Percentiles rank a stretch among this genome's conserved stretches.
Conservation (phyloP, 1,140 invertebrate genomes). For the Phymorhynchus buccinoides region DNA sequence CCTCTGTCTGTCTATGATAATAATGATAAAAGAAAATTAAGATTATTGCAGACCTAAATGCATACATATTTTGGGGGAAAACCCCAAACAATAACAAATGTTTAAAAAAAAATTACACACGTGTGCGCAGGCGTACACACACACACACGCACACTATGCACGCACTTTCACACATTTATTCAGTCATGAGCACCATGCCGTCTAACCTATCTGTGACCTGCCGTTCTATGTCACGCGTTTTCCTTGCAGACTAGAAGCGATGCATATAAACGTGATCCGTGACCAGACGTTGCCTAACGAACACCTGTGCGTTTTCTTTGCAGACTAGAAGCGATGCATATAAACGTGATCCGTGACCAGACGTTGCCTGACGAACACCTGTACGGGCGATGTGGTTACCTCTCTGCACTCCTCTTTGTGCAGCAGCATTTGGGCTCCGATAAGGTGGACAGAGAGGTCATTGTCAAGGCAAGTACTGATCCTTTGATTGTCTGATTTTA, state of each 20-base stretch:
- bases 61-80: too few species aligned
- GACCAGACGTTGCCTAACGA: conserved; percentile 72
- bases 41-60: too few species aligned
- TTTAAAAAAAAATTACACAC: too few species aligned
- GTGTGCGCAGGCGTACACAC: too few species aligned
- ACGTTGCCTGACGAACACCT: conserved; percentile 86
- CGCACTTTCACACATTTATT: too few species aligned
- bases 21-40: too few species aligned
- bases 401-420: conserved; percentile 79
- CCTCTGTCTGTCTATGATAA: too few species aligned
- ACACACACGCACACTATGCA: background rate
- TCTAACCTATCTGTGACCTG: background rate
- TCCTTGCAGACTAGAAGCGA: conserved; percentile 59
- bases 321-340: conserved; percentile 62
- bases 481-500: too few species aligned
- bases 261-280: conserved; percentile 54
- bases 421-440: conserved; percentile 75
- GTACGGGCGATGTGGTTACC: conserved; percentile 88
- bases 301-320: conserved; percentile 77
- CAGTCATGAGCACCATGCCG: too few species aligned
- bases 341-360: conserved; percentile 53
- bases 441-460: conserved; percentile 49
- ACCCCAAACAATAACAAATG: too few species aligned
- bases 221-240: too few species aligned
- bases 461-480: conserved; percentile 32